Evolutionary conservation across 2,113 vertebrate genomes (phyloP), one percentile per base, ranked within the genome.

Genomic region (Monopterus albus): DNA sequence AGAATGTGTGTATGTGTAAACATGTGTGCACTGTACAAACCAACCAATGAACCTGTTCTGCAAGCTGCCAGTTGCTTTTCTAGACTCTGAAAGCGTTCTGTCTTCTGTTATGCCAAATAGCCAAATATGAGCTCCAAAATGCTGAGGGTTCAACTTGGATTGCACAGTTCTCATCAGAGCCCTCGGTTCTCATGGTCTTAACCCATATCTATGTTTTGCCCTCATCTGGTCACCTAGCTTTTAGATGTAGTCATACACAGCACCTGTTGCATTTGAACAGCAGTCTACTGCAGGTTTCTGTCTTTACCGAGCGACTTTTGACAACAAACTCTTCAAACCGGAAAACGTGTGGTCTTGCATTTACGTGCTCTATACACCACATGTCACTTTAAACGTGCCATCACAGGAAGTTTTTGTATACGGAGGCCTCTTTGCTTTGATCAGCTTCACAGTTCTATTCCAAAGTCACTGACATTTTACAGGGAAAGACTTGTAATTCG

Each of bases 121-220:
- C 40, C 26, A 61, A 66, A 60, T 17, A 3, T 3, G 25, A 31
- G 39, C 56, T 49, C 6, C 2, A 26, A 51, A 50, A 13, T 7
- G 62, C 71, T 79, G 61, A 77, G n/a, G 39, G 6, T 43, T 47
- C 38, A 18, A 20, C 18, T 73, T 65, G 20, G 36, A 60, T 47
- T n/a, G 46, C 2, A 6, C 15, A 1, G 61, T 78, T 81, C 82
- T 74, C 80, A 81, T 17, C 26, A 9, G 35, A 35, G 35, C 29
- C 5, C 28, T 43, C 4, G 1, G 1, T 69, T 62, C 40, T 38
- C 21, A 1, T 1, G 35, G 64, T 68, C 58, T 71, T 81, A 65
- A 81, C 83, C 83, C 76, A 60, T 20, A 79, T 74, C 18, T 49
- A 21, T 88, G 84, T 90, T 91, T 87, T 90, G 87, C 82, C 85